Conservation (phyloP, 2,888 invertebrate species). For the Lagria hirta region DNA sequence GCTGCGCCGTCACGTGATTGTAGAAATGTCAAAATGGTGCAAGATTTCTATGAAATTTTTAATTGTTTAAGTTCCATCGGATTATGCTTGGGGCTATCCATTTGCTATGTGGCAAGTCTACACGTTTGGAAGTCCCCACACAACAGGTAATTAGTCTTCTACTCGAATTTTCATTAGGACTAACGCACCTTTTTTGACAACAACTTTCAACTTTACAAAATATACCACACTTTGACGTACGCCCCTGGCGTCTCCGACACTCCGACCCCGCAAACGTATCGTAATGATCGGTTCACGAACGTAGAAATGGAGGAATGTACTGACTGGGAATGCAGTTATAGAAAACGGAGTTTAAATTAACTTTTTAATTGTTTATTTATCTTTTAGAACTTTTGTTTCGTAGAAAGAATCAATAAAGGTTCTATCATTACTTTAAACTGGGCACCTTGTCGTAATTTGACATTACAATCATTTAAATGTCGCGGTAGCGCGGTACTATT, state of each 20-base stretch:
- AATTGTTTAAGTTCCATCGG: conserved; percentile 65
- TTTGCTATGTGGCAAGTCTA: conserved; percentile 82
- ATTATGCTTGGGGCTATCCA: conserved; percentile 75
- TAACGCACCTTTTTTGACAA: conserved; percentile 8
- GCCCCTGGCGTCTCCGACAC: conserved; percentile 24
- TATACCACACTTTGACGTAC: conserved; percentile 12
- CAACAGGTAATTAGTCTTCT: conserved; percentile 62
- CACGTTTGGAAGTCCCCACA: conserved; percentile 82
- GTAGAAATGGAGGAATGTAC: no score
- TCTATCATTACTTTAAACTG: no score
- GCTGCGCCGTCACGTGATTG: conserved; percentile 30
- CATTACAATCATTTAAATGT: no score
- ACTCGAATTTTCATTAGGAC: conserved; percentile 15
- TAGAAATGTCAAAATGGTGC: conserved; percentile 42
- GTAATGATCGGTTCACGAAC: no score
- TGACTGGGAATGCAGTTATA: no score
- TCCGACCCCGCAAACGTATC: conserved; percentile 5
- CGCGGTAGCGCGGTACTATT: no score
- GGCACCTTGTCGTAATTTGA: no score
- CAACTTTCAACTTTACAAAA: conserved; percentile 5
- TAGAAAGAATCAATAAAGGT: no score
- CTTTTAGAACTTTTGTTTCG: no score
- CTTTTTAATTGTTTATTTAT: no score
- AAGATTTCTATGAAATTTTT: conserved; percentile 46
- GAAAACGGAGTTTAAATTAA: no score